phyloP scores from a whole-genome alignment of 2,797 vertebrate genomes.

The Acanthurus lineatus region DNA sequence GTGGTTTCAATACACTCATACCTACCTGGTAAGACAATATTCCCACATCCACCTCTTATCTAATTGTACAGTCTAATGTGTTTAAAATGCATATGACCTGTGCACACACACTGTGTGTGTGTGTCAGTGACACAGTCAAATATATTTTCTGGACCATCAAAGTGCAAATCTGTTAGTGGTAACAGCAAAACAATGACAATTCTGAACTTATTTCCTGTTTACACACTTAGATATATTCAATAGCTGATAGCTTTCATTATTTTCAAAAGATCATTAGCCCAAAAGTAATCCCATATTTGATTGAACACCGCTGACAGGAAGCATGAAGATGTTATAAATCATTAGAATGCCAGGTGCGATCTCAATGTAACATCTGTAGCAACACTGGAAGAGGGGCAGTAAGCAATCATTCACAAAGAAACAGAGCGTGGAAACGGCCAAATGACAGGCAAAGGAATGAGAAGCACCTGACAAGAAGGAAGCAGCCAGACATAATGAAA shows the following conservation, averaged over 20 bases:
- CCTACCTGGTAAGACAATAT: not conserved
- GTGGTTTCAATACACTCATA: not conserved
- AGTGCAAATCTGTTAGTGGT: not conserved
- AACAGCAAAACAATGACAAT: not conserved
- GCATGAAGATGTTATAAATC: conserved; percentile 18
- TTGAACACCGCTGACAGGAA: not conserved
- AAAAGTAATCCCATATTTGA: not conserved
- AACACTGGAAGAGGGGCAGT: conserved; percentile 20
- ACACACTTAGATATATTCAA: not conserved
- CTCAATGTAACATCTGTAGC: conserved; percentile 19
- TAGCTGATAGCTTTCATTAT: too few relatives aligned
- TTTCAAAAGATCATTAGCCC: too few relatives aligned
- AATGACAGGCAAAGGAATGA: conserved; percentile 43
- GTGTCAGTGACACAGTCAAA: not conserved
- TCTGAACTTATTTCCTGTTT: not conserved
- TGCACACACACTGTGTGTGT: not conserved
- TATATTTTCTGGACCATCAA: not conserved
- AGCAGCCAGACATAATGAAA: conserved; percentile 8
- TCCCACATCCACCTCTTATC: not conserved
- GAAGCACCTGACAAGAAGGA: conserved; percentile 27
- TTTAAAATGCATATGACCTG: conserved; percentile 15
- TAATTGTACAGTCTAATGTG: conserved; percentile 10
- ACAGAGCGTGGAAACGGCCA: conserved; percentile 8
- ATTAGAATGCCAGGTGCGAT: conserved; percentile 12
- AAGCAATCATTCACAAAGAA: conserved; percentile 27